phyloP scores from a whole-genome alignment of 2,113 vertebrate species.

The Chlorocebus sabaeus region DNA sequence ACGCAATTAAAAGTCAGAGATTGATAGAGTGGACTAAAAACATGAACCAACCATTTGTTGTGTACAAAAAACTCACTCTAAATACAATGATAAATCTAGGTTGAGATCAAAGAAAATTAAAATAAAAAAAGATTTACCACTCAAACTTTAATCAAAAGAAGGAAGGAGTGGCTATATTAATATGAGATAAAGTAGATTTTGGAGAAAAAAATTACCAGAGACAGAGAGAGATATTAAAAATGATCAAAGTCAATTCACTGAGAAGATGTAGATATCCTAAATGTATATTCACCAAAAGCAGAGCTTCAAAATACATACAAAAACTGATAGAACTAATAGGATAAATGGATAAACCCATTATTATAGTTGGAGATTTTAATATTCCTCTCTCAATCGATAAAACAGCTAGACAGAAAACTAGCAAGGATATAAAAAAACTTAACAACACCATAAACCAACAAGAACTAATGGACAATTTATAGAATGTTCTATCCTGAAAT shows the following conservation, averaged over 20 bases:
- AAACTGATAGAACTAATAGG: neutral
- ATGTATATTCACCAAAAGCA: neutral
- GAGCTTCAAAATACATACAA: neutral
- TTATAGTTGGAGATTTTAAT: neutral
- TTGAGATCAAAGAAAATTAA: neutral
- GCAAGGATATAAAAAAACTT: neutral
- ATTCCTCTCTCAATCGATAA: neutral
- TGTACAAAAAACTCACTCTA: neutral
- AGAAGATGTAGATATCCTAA: neutral
- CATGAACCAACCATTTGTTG: neutral
- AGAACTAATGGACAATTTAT: neutral
- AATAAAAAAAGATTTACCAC: neutral
- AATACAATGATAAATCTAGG: neutral
- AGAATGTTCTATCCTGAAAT: neutral
- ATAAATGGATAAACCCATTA: neutral
- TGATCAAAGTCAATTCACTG: neutral
- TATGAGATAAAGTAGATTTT: neutral
- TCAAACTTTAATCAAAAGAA: neutral
- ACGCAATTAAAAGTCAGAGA: neutral
- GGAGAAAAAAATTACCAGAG: neutral
- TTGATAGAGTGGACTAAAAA: too few relatives aligned
- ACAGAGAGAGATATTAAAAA: neutral
- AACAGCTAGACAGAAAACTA: neutral
- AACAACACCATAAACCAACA: neutral
- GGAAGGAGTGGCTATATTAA: neutral